Conservation (phyloP, 2,113 vertebrate species). For the Aspiorhynchus laticeps region DNA sequence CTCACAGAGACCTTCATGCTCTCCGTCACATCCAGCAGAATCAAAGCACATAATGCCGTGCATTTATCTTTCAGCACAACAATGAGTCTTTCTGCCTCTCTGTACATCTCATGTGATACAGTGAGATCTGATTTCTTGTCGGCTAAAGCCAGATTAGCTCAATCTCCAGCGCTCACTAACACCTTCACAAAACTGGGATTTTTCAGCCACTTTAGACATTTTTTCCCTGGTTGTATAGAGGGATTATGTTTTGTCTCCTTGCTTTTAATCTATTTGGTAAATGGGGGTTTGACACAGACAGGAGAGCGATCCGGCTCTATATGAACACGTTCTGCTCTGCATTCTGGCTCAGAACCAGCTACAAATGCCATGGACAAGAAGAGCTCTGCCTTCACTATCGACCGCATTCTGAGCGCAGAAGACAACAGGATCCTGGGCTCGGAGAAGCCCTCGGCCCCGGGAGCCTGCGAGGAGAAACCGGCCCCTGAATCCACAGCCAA, state of each 20-base stretch:
- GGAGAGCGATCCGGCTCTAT: conserved; percentile 13
- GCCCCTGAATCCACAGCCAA: not conserved
- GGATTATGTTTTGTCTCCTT: conserved; percentile 84
- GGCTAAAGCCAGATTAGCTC: conserved; percentile 88
- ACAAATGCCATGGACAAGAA: conserved; percentile 66
- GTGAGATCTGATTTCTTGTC: conserved; percentile 90
- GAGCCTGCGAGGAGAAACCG: conserved; percentile 18
- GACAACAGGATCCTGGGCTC: conserved; percentile 51
- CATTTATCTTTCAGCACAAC: conserved; percentile 80
- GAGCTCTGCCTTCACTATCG: conserved; percentile 85
- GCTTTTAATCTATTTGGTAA: conserved; percentile 74
- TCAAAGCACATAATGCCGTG: conserved; percentile 61
- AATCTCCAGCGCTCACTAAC: conserved; percentile 89
- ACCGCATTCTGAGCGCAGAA: conserved; percentile 84
- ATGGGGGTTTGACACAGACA: conserved; percentile 59
- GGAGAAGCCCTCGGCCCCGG: conserved; percentile 57
- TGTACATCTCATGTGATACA: conserved; percentile 83
- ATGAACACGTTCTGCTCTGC: conserved; percentile 34
- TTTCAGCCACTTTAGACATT: conserved; percentile 83
- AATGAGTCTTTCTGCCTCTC: conserved; percentile 83
- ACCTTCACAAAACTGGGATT: conserved; percentile 92
- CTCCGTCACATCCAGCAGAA: conserved; percentile 62
- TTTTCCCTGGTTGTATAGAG: conserved; percentile 74
- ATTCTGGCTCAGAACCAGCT: not conserved
- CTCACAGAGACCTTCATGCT: conserved; percentile 55